Evolutionary conservation across 2,797 vertebrate species (phyloP).

Genomic region (Enteromius radiatus): DNA sequence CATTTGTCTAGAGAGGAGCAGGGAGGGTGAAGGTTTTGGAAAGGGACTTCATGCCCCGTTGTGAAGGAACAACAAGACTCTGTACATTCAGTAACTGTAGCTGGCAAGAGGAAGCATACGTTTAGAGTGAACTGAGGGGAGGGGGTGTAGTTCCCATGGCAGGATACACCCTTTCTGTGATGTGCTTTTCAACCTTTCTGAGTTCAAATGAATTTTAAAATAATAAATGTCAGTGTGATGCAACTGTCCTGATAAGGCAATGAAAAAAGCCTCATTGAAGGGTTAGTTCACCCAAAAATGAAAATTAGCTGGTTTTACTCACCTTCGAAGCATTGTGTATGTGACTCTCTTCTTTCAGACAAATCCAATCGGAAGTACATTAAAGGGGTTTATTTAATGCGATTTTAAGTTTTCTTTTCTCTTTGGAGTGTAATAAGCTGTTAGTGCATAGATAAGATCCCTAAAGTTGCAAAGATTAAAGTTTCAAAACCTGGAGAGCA

Average conservation of each 20-base stretch:
- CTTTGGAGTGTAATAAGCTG: too few relatives aligned
- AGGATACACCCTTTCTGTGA: background rate
- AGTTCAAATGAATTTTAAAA: background rate
- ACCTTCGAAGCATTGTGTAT: too few relatives aligned
- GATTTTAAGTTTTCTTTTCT: too few relatives aligned
- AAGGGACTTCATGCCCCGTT: background rate
- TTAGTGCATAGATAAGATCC: too few relatives aligned
- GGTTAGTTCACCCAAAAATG: background rate
- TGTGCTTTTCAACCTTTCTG: background rate
- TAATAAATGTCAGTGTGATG: background rate
- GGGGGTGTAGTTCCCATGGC: background rate
- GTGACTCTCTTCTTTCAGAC: too few relatives aligned
- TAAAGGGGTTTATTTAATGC: too few relatives aligned
- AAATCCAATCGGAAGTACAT: too few relatives aligned
- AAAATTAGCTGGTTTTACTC: too few relatives aligned
- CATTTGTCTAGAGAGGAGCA: background rate
- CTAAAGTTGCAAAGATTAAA: too few relatives aligned
- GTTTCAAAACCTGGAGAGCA: too few relatives aligned
- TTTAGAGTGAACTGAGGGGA: background rate
- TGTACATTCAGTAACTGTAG: background rate
- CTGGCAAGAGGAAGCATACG: background rate
- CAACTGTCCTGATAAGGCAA: background rate
- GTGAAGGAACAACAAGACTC: background rate
- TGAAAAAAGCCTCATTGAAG: background rate
- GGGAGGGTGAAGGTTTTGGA: conserved; percentile 5